Evolutionary conservation across 2,113 vertebrate species (phyloP), one percentile per base, ranked within the genome.

Genomic region (Corythoichthys intestinalis): DNA sequence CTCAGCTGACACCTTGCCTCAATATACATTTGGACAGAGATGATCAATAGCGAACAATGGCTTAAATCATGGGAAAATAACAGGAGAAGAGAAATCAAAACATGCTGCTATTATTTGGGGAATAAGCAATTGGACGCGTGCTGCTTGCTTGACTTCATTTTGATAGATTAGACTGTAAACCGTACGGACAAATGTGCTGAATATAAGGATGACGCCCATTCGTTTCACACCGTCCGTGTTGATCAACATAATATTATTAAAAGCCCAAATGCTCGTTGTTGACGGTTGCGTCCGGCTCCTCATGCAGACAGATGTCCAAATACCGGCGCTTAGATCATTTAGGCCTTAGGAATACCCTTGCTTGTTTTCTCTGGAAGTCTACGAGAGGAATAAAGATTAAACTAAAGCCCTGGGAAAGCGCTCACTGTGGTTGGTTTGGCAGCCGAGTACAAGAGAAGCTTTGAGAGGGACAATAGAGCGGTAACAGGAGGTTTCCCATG

Each of bases 391-490:
- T 70, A 63, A 83, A 78, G 83, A 85, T 86, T 74, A 78, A 81
- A 86, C 64, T 65, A 77, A 83, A 85, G 71, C 71, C 67, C 79
- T 79, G 83, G 80, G 76, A 78, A 83, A 83, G 85, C 11, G 67
- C 73, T 85, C 73, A 44, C 77, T 56, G 58, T 72, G 82, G 85
- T 79, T 79, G 74, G 70, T 84, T 81, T 85, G 84, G 85, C 87
- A 88, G 80, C 81, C 81, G 73, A 28, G 75, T 80, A 82, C 80
- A 90, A 87, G 85, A 90, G 89, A 85, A 85, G 78, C 83, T 76
- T 87, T 85, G 81, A 85, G 73, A 73, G 70, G 78, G 77, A 87
- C 85, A 85, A 86, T 74, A 59, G 70, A 49, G 54, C 68, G 74
- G 82, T 82, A 77, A 86, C 74, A 81, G 78, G 78, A 85, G 84